Percentiles rank a stretch among this genome's conserved stretches.
Conservation (phyloP, 2,888 invertebrate genomes). For the Trichogramma dendrolimi region DNA sequence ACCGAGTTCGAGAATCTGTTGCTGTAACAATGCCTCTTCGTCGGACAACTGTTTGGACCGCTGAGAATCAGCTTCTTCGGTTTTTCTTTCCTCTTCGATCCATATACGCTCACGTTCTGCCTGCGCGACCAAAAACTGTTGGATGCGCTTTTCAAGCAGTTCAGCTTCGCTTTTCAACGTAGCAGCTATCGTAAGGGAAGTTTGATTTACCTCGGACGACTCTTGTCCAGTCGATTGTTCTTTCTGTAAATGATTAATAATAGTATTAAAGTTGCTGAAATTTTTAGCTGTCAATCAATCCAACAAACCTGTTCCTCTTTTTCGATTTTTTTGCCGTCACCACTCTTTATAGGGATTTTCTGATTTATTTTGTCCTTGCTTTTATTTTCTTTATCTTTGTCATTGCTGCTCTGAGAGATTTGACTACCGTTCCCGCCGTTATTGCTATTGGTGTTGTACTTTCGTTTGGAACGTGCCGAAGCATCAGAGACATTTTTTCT, state of each 20-base stretch:
- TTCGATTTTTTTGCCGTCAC: not conserved
- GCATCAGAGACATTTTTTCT: constrained; percentile 41
- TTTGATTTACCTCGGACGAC: constrained; percentile 44
- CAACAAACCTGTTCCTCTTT: no score
- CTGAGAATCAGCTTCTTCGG: constrained; percentile 69
- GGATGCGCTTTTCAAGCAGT: constrained; percentile 48
- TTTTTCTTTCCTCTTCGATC: constrained; percentile 49
- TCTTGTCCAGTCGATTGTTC: constrained; percentile 10
- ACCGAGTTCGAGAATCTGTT: constrained; percentile 68
- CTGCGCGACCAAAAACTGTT: constrained; percentile 50
- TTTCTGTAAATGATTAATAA: not conserved
- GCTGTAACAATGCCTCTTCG: constrained; percentile 71
- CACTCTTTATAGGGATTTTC: not conserved
- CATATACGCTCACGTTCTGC: constrained; percentile 50
- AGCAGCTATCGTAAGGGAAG: constrained; percentile 47
- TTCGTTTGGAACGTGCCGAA: constrained; percentile 27
- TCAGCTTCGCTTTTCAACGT: constrained; percentile 50
- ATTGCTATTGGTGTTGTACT: constrained; percentile 23
- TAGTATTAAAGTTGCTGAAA: no score
- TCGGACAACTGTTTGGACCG: constrained; percentile 64
- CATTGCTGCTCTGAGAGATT: constrained; percentile 37
- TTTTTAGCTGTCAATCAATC: no score
- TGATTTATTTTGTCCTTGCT: not conserved
- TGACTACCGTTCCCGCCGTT: constrained; percentile 38
- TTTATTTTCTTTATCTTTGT: constrained; percentile 34